Evolutionary conservation across 2,797 vertebrate species (phyloP).

Genomic region (Varecia variegata): DNA sequence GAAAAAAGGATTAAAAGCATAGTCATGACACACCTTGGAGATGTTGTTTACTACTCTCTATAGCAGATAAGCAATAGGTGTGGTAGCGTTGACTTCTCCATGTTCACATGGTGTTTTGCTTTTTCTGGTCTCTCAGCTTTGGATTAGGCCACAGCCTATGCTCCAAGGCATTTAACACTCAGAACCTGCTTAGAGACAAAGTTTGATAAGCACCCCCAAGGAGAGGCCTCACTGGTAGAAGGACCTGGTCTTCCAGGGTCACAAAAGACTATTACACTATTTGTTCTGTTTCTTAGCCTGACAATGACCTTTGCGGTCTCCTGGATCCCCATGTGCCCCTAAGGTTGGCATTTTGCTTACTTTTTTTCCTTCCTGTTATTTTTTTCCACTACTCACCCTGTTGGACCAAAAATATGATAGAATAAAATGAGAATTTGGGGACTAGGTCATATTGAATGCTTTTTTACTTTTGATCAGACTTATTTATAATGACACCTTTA

Average conservation of each 20-base stretch:
- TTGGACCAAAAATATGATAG: background rate
- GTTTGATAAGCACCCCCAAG: background rate
- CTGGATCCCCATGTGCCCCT: background rate
- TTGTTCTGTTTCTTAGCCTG: background rate
- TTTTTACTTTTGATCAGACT: background rate
- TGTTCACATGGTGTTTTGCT: background rate
- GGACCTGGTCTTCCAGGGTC: background rate
- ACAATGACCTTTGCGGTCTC: background rate
- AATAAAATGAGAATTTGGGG: slow-evolving; percentile 5
- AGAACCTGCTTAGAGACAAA: background rate
- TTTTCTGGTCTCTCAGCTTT: slow-evolving; percentile 8
- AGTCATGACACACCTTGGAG: background rate
- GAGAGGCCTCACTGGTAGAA: background rate
- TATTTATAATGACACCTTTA: background rate
- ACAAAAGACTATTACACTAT: background rate
- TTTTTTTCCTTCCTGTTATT: background rate
- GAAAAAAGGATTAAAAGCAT: slow-evolving; percentile 4
- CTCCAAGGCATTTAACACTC: background rate
- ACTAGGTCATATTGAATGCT: background rate
- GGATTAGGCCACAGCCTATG: background rate
- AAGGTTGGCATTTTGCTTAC: background rate
- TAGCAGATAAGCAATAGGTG: background rate
- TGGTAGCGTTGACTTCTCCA: background rate
- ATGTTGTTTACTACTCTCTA: slow-evolving; percentile 4
- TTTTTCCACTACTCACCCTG: background rate